Percentiles rank a stretch among this genome's conserved stretches.
Evolutionary conservation across 2,797 vertebrate genomes (phyloP).

Genomic region (Pagetopsis macropterus): DNA sequence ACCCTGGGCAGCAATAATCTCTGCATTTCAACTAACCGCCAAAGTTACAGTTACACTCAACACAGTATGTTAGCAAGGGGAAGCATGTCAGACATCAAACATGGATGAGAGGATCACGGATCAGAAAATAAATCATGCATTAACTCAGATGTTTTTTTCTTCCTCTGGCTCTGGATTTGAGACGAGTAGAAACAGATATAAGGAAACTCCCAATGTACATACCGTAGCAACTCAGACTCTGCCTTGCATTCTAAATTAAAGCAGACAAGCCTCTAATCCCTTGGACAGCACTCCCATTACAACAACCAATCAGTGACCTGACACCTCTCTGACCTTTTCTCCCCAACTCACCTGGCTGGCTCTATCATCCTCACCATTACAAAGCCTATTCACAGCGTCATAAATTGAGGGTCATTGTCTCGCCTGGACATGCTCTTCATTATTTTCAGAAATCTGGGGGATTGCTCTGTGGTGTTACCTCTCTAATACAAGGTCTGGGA

Average conservation of each 20-base stretch:
- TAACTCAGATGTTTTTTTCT: slow-evolving; percentile 27
- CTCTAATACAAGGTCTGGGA: slow-evolving; percentile 60
- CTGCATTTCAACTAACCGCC: slow-evolving; percentile 53
- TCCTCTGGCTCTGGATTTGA: not conserved
- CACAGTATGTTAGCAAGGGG: slow-evolving; percentile 20
- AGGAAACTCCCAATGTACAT: not conserved
- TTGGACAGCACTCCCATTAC: slow-evolving; percentile 33
- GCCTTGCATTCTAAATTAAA: slow-evolving; percentile 41
- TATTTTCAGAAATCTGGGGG: slow-evolving; percentile 64
- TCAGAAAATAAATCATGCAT: slow-evolving; percentile 56
- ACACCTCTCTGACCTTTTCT: slow-evolving; percentile 52
- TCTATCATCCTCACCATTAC: slow-evolving; percentile 40
- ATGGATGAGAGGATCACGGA: slow-evolving; percentile 38
- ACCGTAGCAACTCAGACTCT: slow-evolving; percentile 21
- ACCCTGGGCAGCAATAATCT: slow-evolving; percentile 50
- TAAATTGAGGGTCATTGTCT: slow-evolving; percentile 67
- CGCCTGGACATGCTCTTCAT: slow-evolving; percentile 51
- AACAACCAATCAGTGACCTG: slow-evolving; percentile 54
- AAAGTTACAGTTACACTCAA: slow-evolving; percentile 42
- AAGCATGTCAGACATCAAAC: slow-evolving; percentile 58
- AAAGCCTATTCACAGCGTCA: slow-evolving; percentile 59
- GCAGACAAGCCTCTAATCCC: slow-evolving; percentile 15
- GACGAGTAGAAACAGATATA: slow-evolving; percentile 26
- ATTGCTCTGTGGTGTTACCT: slow-evolving; percentile 43
- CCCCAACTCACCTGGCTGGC: slow-evolving; percentile 41